phyloP scores from a whole-genome alignment of 1,140 invertebrate genomes.

The Drosophila equinoxialis region DNA sequence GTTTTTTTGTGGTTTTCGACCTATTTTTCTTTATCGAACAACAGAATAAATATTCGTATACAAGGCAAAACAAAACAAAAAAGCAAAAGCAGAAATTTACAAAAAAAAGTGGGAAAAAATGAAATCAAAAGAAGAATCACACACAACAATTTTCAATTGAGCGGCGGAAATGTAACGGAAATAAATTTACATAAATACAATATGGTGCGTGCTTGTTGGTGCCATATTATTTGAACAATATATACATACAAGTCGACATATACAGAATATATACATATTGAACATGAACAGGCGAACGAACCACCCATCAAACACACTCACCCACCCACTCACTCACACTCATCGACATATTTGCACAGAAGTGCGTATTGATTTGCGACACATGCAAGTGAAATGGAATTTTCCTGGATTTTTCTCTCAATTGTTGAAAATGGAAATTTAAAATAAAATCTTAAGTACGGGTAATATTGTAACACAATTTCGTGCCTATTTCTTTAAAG shows the following conservation, averaged over 20 bases:
- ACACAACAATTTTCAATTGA: conserved; percentile 81
- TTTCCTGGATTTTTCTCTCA: conserved; percentile 17
- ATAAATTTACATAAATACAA: conserved; percentile 82
- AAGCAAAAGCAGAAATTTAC: conserved; percentile 46
- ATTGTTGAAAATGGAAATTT: conserved; percentile 57
- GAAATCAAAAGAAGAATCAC: conserved; percentile 60
- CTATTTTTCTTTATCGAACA: conserved; percentile 32
- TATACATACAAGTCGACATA: conserved; percentile 21
- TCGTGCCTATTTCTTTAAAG: conserved; percentile 50
- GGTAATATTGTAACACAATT: conserved; percentile 24
- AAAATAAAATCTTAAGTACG: conserved; percentile 32
- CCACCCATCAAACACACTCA: conserved; percentile 5
- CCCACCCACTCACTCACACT: conserved; percentile 7
- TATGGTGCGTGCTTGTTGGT: conserved; percentile 77
- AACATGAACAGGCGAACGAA: conserved; percentile 8
- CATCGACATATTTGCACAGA: conserved; percentile 63
- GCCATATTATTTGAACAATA: conserved; percentile 78
- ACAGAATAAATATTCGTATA: conserved; percentile 13
- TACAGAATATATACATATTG: conserved; percentile 4
- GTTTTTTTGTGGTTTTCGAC: conserved; percentile 45
- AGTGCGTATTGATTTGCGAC: conserved; percentile 75
- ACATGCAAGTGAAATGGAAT: conserved; percentile 40
- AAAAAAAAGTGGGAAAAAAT: conserved; percentile 28
- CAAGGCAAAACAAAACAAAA: conserved; percentile 13
- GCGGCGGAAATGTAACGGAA: conserved; percentile 80